Percentiles rank a stretch among this genome's conserved stretches.
Evolutionary conservation across 2,797 vertebrate species (phyloP).

Genomic region (Pelobates cultripes): DNA sequence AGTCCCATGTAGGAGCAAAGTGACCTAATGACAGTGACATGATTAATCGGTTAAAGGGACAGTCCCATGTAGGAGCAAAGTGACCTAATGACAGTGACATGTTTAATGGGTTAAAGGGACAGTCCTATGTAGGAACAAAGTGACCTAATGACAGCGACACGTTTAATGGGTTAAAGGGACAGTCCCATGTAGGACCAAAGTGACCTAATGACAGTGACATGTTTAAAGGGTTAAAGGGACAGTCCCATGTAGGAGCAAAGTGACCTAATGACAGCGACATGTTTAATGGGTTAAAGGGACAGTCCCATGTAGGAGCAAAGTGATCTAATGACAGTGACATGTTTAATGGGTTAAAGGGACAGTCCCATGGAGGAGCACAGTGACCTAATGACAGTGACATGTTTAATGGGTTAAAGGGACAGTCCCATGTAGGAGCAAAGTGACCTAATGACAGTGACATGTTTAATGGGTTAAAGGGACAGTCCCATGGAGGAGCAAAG

Average conservation of each 20-base stretch:
- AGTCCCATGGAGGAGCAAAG: not conserved
- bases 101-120: slow-evolving; percentile 1
- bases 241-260: too few relatives aligned
- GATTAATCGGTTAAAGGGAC: too few relatives aligned
- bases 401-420: not conserved
- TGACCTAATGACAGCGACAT: not conserved
- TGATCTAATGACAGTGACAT: too few relatives aligned
- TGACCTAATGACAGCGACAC: too few relatives aligned
- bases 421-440: not conserved
- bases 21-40: too few relatives aligned
- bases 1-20: too few relatives aligned
- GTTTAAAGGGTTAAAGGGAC: too few relatives aligned
- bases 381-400: not conserved
- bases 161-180: too few relatives aligned
- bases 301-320: not conserved
- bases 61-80: too few relatives aligned
- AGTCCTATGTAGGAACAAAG: not conserved
- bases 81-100: slow-evolving; percentile 1
- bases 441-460: not conserved
- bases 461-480: not conserved
- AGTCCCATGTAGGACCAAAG: too few relatives aligned
- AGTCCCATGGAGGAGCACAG: too few relatives aligned
- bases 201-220: slow-evolving; percentile 5
- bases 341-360: too few relatives aligned
- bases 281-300: not conserved